phyloP scores from a whole-genome alignment of 2,888 invertebrate genomes.

The Anticlea derivata region DNA sequence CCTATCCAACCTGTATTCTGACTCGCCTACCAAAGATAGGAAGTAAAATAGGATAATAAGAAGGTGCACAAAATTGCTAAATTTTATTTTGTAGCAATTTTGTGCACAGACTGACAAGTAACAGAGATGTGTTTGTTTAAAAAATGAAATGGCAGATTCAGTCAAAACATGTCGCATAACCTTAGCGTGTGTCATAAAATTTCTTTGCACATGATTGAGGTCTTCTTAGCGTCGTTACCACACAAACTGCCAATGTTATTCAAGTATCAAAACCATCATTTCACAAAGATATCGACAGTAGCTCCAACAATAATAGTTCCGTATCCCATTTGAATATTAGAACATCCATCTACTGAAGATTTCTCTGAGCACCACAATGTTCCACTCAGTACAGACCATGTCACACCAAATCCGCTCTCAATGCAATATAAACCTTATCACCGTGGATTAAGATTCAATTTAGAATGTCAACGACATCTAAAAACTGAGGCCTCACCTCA shows the following conservation, averaged over 20 bases:
- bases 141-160: too few relatives aligned
- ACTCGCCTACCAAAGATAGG: too few relatives aligned
- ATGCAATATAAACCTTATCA: not conserved
- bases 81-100: too few relatives aligned
- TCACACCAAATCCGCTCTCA: constrained; percentile 15
- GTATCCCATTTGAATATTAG: constrained; percentile 84
- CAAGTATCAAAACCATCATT: constrained; percentile 57
- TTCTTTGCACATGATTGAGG: too few relatives aligned
- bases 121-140: too few relatives aligned
- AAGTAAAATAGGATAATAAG: too few relatives aligned
- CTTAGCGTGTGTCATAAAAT: too few relatives aligned
- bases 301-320: constrained; percentile 84
- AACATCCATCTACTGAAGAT: constrained; percentile 82
- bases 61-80: too few relatives aligned
- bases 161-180: too few relatives aligned
- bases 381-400: constrained; percentile 32
- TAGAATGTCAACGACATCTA: not conserved
- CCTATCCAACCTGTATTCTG: too few relatives aligned
- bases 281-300: constrained; percentile 75
- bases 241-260: not conserved
- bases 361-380: constrained; percentile 48
- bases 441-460: not conserved
- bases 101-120: too few relatives aligned
- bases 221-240: too few relatives aligned
- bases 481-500: not conserved